Evolutionary conservation across 1,140 invertebrate species (phyloP).

Genomic region (Meloidogyne hapla): DNA sequence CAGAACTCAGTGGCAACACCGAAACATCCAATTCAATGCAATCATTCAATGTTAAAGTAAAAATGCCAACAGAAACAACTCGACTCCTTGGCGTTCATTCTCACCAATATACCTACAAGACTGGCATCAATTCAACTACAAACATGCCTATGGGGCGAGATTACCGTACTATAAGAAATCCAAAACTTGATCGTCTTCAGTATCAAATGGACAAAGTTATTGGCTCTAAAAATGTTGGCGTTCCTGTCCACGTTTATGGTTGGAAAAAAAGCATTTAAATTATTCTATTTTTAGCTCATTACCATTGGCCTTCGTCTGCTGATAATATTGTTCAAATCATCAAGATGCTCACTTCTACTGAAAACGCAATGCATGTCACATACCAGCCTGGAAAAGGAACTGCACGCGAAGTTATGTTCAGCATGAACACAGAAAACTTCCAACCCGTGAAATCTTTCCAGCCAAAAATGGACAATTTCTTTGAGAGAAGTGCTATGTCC

Average conservation of each 20-base stretch:
- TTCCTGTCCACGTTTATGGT: slow-evolving; percentile 21
- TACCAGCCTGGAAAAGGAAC: slow-evolving; percentile 8
- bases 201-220: slow-evolving; percentile 1
- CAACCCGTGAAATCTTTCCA: background rate
- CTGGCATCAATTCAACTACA: slow-evolving; percentile 7
- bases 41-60: slow-evolving; percentile 33
- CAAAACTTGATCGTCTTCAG: background rate
- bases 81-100: slow-evolving; percentile 35
- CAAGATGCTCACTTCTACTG: slow-evolving; percentile 3
- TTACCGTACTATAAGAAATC: slow-evolving; percentile 3
- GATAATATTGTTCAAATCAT: background rate
- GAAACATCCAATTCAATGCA: background rate
- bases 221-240: slow-evolving; percentile 8
- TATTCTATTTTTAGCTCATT: background rate
- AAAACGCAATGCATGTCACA: slow-evolving; percentile 9
- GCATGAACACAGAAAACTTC: background rate
- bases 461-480: slow-evolving; percentile 11
- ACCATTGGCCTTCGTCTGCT: slow-evolving; percentile 11
- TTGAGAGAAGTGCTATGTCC: background rate
- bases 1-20: slow-evolving; percentile 26
- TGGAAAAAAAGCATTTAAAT: background rate
- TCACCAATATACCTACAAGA: slow-evolving; percentile 46
- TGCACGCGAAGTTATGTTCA: background rate
- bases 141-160: background rate
- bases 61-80: slow-evolving; percentile 39